Conservation (phyloP, 2,797 vertebrate species). For the Oreochromis grahami region DNA sequence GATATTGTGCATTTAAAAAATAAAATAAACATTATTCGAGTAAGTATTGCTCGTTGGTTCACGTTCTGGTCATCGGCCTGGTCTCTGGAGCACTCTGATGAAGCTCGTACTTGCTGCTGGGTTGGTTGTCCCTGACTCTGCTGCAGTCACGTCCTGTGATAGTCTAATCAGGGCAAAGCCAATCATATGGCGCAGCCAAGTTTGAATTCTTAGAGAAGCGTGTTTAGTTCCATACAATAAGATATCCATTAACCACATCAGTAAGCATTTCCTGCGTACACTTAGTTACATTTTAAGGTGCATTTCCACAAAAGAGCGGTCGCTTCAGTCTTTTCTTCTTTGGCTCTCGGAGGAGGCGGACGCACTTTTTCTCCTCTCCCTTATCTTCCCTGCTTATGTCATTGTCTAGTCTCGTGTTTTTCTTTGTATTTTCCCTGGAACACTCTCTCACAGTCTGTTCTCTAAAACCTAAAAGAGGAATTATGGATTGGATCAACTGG, state of each 20-base stretch:
- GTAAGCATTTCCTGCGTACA: background rate
- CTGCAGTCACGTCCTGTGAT: background rate
- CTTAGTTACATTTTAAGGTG: background rate
- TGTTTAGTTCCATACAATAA: background rate
- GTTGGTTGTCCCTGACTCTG: fast-evolving
- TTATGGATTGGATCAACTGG: too few species aligned
- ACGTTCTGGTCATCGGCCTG: too few species aligned
- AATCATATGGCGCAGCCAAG: too few species aligned
- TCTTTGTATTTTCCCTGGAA: too few species aligned
- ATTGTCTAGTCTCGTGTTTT: too few species aligned
- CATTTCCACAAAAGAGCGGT: background rate
- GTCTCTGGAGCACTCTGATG: background rate
- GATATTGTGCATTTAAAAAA: background rate
- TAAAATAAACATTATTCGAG: too few species aligned
- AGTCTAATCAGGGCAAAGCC: background rate
- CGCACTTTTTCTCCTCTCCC: too few species aligned
- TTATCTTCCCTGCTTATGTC: too few species aligned
- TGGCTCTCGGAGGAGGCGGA: too few species aligned
- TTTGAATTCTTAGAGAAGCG: background rate
- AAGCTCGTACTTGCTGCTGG: background rate
- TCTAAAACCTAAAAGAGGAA: too few species aligned
- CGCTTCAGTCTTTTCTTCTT: background rate
- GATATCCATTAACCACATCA: background rate
- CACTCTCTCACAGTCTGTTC: too few species aligned
- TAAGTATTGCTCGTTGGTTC: too few species aligned